These are phyloP conservation scores for Lepidocolaptes lacrymiger DNA, from an alignment of 2,797 vertebrate genomes.

Conservation along the genomic window DNA sequence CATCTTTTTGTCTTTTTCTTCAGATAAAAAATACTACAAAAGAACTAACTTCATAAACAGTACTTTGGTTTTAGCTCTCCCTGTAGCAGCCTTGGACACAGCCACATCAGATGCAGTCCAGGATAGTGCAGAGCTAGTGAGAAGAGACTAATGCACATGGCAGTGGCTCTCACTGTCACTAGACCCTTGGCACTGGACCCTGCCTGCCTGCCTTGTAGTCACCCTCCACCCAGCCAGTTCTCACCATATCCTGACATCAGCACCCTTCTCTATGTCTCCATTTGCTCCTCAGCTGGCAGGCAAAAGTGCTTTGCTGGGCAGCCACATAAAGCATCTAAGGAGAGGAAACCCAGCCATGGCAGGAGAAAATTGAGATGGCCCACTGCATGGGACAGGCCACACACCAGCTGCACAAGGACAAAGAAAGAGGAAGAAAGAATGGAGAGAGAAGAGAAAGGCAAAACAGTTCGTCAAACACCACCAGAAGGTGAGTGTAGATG, in stretches of 20 bases:
- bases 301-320: background rate
- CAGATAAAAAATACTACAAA: background rate
- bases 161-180: background rate
- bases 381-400: background rate
- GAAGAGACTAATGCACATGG: background rate
- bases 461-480: background rate
- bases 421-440: background rate
- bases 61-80: background rate
- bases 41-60: background rate
- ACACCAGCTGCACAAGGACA: background rate
- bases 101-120: background rate
- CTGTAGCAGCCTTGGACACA: background rate
- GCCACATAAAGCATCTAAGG: background rate
- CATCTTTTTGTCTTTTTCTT: background rate
- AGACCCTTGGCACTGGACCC: background rate
- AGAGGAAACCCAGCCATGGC: rapidly evolving
- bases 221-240: background rate
- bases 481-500: background rate
- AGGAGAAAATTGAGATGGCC: background rate
- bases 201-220: background rate
- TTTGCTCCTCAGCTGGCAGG: background rate
- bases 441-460: background rate
- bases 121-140: background rate
- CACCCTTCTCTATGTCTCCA: background rate
- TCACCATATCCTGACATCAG: background rate